Evolutionary conservation across 2,113 vertebrate genomes (phyloP).

Genomic region (Camelus bactrianus): DNA sequence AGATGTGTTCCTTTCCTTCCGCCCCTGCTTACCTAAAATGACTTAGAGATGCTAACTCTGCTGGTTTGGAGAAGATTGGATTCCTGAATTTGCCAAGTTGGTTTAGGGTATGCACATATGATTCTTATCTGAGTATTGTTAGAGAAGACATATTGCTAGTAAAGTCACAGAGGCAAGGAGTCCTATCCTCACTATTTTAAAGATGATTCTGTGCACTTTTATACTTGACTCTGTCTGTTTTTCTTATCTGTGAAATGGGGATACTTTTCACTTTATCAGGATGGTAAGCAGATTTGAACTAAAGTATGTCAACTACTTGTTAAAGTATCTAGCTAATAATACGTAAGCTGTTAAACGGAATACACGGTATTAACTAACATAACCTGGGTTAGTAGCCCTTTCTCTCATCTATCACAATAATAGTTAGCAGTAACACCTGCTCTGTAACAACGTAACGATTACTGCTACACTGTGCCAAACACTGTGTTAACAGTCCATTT

Average conservation of each 20-base stretch:
- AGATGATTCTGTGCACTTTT: background rate
- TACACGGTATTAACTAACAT: background rate
- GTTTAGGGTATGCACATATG: background rate
- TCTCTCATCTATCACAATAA: background rate
- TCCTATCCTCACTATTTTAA: background rate
- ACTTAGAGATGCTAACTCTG: slow-evolving; percentile 51
- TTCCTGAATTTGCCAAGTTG: background rate
- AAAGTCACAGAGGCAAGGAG: background rate
- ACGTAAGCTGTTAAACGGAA: background rate
- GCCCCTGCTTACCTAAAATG: slow-evolving; percentile 63
- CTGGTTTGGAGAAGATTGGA: slow-evolving; percentile 31
- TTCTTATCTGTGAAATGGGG: background rate
- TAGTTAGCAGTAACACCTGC: background rate
- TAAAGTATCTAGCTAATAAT: background rate
- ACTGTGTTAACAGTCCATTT: background rate
- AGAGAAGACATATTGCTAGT: background rate
- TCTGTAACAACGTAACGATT: background rate
- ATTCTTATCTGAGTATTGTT: background rate
- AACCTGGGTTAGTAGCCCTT: background rate
- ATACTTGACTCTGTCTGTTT: background rate
- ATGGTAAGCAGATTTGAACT: background rate
- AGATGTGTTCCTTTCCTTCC: slow-evolving; percentile 48
- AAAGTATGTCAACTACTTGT: background rate
- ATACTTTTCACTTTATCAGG: background rate
- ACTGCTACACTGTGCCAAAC: background rate